These are phyloP conservation scores for Lasioglossum oenotherae DNA, from an alignment of 2,888 invertebrate genomes.

Conservation along the genomic window DNA sequence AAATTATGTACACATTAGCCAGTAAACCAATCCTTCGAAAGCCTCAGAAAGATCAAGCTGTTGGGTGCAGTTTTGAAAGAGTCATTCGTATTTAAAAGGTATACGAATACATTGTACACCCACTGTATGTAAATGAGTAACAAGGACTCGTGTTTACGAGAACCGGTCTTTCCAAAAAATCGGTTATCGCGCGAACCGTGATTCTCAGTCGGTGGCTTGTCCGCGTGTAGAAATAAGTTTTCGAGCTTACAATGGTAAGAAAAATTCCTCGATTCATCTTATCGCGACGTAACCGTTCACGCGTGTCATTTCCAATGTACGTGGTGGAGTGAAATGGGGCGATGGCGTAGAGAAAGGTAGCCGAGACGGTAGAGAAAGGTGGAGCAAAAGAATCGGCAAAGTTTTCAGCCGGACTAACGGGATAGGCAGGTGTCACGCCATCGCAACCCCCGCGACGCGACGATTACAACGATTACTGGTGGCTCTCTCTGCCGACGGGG, in stretches of 20 bases:
- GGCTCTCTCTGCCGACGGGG: conserved; percentile 58
- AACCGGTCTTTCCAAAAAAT: not conserved
- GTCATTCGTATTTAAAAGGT: too few relatives aligned
- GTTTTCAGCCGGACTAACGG: conserved; percentile 44
- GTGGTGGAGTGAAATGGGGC: not conserved
- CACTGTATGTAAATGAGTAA: too few relatives aligned
- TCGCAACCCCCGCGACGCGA: conserved; percentile 67
- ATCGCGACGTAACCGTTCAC: conserved; percentile 10
- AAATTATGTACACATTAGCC: too few relatives aligned
- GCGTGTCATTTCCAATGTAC: conserved; percentile 7
- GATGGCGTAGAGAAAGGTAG: not conserved
- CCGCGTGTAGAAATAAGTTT: not conserved
- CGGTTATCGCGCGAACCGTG: not conserved
- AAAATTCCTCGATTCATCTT: not conserved
- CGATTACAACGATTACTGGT: conserved; percentile 75
- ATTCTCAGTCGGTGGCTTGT: not conserved
- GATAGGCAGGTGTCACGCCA: conserved; percentile 73
- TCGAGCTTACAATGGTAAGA: not conserved
- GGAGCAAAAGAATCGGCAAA: conserved; percentile 26
- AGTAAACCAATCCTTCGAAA: too few relatives aligned
- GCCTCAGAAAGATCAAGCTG: too few relatives aligned
- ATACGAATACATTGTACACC: too few relatives aligned
- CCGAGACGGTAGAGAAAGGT: not conserved
- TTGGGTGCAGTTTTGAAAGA: too few relatives aligned
- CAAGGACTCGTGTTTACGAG: not conserved